A percentile compares a stretch with the other conserved stretches of the same genome.
phyloP scores from a whole-genome alignment of 2,797 vertebrate genomes.

The Varecia variegata region DNA sequence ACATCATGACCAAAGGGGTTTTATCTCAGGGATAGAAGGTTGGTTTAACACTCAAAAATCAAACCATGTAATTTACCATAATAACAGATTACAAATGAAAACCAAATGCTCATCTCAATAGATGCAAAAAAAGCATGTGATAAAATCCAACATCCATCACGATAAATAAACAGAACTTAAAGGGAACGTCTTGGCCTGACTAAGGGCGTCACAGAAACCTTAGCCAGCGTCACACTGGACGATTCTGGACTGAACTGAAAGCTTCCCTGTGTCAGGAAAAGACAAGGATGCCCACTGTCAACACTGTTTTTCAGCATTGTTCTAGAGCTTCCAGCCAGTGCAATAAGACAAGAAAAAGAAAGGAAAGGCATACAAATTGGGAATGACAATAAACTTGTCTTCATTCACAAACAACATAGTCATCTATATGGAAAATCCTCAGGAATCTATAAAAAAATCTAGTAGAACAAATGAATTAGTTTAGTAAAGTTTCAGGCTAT shows the following conservation, averaged over 20 bases:
- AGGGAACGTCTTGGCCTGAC: not conserved
- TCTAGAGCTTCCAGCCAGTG: no score
- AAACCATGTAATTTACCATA: no score
- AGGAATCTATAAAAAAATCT: not conserved
- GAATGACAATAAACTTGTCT: not conserved
- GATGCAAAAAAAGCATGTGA: not conserved
- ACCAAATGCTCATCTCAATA: not conserved
- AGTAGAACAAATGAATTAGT: not conserved
- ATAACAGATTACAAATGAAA: no score
- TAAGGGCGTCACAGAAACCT: not conserved
- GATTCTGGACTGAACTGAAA: not conserved
- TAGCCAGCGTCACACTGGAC: not conserved
- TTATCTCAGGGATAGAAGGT: no score
- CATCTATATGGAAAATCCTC: not conserved
- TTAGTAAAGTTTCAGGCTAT: not conserved
- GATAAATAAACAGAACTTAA: not conserved
- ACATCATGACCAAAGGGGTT: no score
- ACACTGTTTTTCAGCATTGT: no score
- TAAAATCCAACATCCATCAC: not conserved
- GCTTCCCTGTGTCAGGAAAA: not conserved
- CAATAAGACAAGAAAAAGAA: no score
- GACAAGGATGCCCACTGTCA: not conserved
- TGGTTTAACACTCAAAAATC: no score
- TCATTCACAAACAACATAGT: not conserved
- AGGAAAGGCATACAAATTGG: no score